These are phyloP conservation scores for Naja naja DNA, from an alignment of 2,113 vertebrate genomes.

Conservation along the genomic window DNA sequence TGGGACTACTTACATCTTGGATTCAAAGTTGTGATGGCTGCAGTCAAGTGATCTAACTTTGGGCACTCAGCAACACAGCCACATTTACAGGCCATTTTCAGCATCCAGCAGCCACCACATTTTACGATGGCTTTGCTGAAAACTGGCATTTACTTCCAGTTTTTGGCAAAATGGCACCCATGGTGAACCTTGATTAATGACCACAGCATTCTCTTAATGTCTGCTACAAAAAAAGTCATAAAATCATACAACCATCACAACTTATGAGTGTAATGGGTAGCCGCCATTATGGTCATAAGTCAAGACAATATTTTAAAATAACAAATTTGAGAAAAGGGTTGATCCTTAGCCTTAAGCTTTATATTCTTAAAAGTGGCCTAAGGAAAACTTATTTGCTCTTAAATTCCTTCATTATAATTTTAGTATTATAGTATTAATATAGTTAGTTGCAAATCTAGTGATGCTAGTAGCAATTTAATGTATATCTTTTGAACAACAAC, in stretches of 20 bases:
- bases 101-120: too few species aligned
- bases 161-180: too few species aligned
- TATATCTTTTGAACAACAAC: constrained; percentile 50
- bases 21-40: too few species aligned
- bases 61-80: too few species aligned
- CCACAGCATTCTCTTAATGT: background rate
- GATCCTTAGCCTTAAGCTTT: constrained; percentile 19
- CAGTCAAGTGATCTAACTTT: too few species aligned
- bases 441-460: constrained; percentile 40
- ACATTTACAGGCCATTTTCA: too few species aligned
- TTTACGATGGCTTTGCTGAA: too few species aligned
- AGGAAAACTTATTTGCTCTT: constrained; percentile 9
- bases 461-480: constrained; percentile 29
- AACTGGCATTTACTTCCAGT: too few species aligned
- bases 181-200: too few species aligned
- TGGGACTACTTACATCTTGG: too few species aligned
- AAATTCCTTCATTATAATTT: constrained; percentile 29
- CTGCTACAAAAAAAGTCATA: background rate
- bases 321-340: background rate
- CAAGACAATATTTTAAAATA: background rate
- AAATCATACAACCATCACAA: background rate
- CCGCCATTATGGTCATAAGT: background rate
- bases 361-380: constrained; percentile 25
- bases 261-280: background rate
- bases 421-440: constrained; percentile 31